Evolutionary conservation across 2,888 invertebrate genomes (phyloP), one percentile per base, ranked within the genome.

Genomic region (Synanthedon myopaeformis): DNA sequence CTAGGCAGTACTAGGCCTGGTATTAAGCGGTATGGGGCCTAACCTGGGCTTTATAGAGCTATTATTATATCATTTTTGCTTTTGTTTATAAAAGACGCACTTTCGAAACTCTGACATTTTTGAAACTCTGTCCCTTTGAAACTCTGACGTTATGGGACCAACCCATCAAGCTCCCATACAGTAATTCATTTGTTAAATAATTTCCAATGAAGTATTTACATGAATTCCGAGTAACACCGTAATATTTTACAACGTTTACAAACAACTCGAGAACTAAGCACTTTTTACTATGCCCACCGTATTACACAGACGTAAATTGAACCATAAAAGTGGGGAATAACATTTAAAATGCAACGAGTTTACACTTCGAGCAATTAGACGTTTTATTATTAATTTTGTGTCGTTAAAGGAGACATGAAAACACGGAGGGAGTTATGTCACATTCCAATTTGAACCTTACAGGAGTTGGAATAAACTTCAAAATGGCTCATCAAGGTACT

Each of bases 371-470:
- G 45, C 45, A 45, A 45, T 45, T 45, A 45, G n/a, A 12, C 13
- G 45, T 45, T 45, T 35, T 45, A 45, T 57, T 57, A 57, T 57
- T 57, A 57, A 57, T 57, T 57, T 57, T 53, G 54, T 53, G 53
- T 55, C 57, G 54, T 57, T 57, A 57, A 57, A 56, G 56, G 49
- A 49, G 52, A 52, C 53, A 54, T 57, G 51, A 49, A 52, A 54
- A 52, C 8, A 50, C 42, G 41, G 53, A 53, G 56, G 56, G 57
- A 45, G 45, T 5, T 45, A 4, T 12, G 45, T 13, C 6, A 0
- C 13, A 45, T n/a, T 13, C 11, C 5, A 45, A 45, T 45, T 11
- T 12, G 13, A 2, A 12, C 28, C 45, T 45, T 45, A 45, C 6
- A 8, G 5, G 13, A 3, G 6, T 12, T 2, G 4, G 2, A 13